Percentiles rank a stretch among this genome's conserved stretches.
phyloP scores from a whole-genome alignment of 1,140 invertebrate species.

The Zophobas atratus region DNA sequence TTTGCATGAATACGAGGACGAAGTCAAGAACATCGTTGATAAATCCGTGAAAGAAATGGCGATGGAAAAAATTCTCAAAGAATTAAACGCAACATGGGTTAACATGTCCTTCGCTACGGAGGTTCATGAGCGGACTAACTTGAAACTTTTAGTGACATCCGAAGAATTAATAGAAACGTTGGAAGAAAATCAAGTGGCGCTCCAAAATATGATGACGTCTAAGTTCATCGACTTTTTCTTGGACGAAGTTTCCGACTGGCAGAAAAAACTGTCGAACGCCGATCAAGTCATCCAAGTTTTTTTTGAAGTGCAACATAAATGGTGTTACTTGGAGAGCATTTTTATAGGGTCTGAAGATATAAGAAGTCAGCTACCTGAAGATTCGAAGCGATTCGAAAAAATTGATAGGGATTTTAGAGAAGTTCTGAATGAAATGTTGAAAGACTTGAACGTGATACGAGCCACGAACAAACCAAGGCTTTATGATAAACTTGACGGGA shows the following conservation, averaged over 20 bases:
- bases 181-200: slow-evolving; percentile 96
- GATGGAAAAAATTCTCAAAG: slow-evolving; percentile 93
- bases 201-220: slow-evolving; percentile 94
- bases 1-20: slow-evolving; percentile 93
- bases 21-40: slow-evolving; percentile 95
- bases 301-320: slow-evolving; percentile 95
- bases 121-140: slow-evolving; percentile 84
- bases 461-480: slow-evolving; percentile 87
- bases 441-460: slow-evolving; percentile 84
- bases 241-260: slow-evolving; percentile 90
- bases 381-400: slow-evolving; percentile 90
- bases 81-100: slow-evolving; percentile 88
- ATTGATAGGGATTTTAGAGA: slow-evolving; percentile 91
- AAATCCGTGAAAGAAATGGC: slow-evolving; percentile 95
- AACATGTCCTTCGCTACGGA: slow-evolving; percentile 88
- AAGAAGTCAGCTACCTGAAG: slow-evolving; percentile 90
- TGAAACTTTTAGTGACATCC: slow-evolving; percentile 82
- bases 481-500: slow-evolving; percentile 80
- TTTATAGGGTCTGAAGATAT: slow-evolving; percentile 98
- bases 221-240: slow-evolving; percentile 93
- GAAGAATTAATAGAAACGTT: slow-evolving; percentile 93
- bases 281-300: slow-evolving; percentile 90
- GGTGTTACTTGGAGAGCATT: slow-evolving; percentile 95
- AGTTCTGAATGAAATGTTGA: slow-evolving; percentile 73
- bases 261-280: slow-evolving; percentile 88